phyloP scores from a whole-genome alignment of 2,113 vertebrate species.

The Mystacornis crossleyi region DNA sequence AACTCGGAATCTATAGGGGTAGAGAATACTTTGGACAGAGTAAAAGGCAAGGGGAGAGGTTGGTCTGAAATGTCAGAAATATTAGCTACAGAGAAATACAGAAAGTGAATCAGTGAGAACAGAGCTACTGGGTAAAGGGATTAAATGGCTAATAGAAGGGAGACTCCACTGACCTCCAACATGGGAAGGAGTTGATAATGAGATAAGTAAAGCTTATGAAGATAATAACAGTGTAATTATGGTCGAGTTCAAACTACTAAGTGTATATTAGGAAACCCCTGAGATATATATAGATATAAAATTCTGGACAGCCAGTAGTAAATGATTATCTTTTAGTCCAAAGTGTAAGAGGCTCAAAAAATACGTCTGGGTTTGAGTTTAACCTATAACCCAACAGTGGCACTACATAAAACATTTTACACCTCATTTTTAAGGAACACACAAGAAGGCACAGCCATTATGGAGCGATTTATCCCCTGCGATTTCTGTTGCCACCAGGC shows the following conservation, averaged over 20 bases:
- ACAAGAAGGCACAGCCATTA: neutral
- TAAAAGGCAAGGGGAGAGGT: conserved; percentile 57
- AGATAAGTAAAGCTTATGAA: conserved; percentile 81
- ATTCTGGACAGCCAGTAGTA: conserved; percentile 50
- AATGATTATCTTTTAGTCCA: conserved; percentile 42
- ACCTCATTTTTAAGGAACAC: neutral
- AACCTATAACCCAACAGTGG: neutral
- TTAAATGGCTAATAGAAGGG: conserved; percentile 82
- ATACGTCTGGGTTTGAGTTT: neutral
- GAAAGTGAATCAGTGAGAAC: conserved; percentile 74
- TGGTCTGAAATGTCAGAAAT: conserved; percentile 75
- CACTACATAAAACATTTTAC: neutral
- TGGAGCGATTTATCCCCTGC: neutral
- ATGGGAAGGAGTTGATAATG: conserved; percentile 76
- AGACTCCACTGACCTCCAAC: conserved; percentile 77
- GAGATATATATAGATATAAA: conserved; percentile 64
- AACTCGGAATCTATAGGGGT: conserved; percentile 48
- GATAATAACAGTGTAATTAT: conserved; percentile 80
- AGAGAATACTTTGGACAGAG: conserved; percentile 45
- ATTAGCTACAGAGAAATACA: conserved; percentile 66
- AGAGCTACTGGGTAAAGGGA: conserved; percentile 75
- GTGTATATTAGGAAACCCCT: conserved; percentile 51
- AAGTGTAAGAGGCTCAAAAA: conserved; percentile 9
- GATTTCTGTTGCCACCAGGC: neutral
- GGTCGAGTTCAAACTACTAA: conserved; percentile 69